Evolutionary conservation across 2,113 vertebrate genomes (phyloP).

Genomic region (Eubucco bourcierii): DNA sequence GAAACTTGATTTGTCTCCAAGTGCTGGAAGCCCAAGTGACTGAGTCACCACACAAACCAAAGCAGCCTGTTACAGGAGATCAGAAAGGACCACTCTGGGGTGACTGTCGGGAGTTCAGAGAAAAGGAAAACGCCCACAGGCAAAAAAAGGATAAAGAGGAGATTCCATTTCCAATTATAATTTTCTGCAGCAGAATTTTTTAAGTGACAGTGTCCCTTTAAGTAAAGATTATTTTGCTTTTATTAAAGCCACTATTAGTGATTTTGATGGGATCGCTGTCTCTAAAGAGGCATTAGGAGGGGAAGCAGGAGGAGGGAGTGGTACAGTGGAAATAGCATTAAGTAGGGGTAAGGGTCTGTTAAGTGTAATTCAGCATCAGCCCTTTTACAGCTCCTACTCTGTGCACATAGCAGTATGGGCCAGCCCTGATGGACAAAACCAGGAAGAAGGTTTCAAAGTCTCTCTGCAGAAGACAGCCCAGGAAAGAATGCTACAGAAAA

Average conservation of each 20-base stretch:
- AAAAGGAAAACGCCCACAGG: background rate
- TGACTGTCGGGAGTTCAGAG: background rate
- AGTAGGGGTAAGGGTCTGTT: slow-evolving; percentile 44
- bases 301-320: slow-evolving; percentile 38
- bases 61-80: background rate
- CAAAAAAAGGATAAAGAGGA: background rate
- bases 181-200: background rate
- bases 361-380: slow-evolving; percentile 70
- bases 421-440: background rate
- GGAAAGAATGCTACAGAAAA: background rate
- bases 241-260: slow-evolving; percentile 40
- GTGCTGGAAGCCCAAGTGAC: slow-evolving; percentile 11
- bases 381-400: slow-evolving; percentile 77
- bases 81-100: background rate
- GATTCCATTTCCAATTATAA: background rate
- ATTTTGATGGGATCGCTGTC: slow-evolving; percentile 39
- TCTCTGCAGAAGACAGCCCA: background rate
- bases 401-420: background rate
- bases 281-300: slow-evolving; percentile 42
- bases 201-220: slow-evolving; percentile 72
- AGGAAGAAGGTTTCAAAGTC: background rate
- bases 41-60: background rate
- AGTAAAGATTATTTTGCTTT: slow-evolving; percentile 33
- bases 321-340: slow-evolving; percentile 36
- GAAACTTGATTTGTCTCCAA: background rate